A percentile compares a stretch with the other conserved stretches of the same genome.
These are phyloP conservation scores for Salminus brasiliensis DNA, from an alignment of 2,113 vertebrate genomes.

Conservation along the genomic window DNA sequence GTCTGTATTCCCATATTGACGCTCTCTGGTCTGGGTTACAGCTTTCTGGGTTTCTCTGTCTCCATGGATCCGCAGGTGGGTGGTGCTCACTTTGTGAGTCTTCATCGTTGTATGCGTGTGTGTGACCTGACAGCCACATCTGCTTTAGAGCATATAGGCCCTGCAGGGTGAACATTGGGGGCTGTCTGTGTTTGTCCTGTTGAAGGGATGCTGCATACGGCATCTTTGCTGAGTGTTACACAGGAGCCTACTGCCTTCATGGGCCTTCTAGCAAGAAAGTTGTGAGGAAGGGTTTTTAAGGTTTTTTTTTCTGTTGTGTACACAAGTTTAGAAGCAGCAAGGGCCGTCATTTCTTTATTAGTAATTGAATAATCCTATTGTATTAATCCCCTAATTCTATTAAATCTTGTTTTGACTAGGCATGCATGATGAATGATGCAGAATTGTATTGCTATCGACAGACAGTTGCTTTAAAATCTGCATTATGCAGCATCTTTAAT, in stretches of 20 bases:
- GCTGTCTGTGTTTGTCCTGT: not conserved
- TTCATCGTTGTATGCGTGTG: not conserved
- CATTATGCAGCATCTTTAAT: too few species aligned
- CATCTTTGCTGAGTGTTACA: conserved; percentile 8
- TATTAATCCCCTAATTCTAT: too few species aligned
- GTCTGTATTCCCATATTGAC: not conserved
- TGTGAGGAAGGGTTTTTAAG: not conserved
- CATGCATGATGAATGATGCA: too few species aligned
- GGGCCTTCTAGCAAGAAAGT: not conserved
- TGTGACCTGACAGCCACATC: not conserved
- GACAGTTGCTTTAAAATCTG: not conserved
- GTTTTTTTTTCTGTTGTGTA: not conserved
- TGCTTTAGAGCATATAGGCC: not conserved
- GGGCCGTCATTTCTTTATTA: too few species aligned
- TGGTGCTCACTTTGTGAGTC: too few species aligned
- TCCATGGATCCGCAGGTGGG: too few species aligned
- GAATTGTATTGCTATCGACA: too few species aligned
- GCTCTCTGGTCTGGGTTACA: not conserved
- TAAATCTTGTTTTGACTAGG: too few species aligned
- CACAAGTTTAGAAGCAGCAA: too few species aligned
- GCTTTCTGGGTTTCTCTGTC: too few species aligned
- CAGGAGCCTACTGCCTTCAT: not conserved
- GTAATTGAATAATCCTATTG: not conserved
- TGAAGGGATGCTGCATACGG: not conserved
- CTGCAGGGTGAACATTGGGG: not conserved